Conservation (phyloP, 2,888 invertebrate species). For the Leptopilina myrica region DNA sequence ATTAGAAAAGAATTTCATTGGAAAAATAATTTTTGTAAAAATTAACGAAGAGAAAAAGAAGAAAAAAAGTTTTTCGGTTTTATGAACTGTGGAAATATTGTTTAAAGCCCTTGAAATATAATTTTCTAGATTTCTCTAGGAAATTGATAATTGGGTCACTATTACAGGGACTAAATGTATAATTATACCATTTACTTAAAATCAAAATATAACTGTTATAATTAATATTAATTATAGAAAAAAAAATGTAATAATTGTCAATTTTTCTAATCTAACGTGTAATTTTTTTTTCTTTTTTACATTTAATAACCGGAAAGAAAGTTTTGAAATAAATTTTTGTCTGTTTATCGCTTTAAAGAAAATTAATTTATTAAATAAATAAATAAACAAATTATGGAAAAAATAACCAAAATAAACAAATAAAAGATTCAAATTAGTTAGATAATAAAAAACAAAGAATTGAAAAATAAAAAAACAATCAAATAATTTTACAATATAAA, state of each 20-base stretch:
- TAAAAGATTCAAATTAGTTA: too few relatives aligned
- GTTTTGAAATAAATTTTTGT: too few relatives aligned
- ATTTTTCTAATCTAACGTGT: neutral
- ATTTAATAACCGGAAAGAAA: too few relatives aligned
- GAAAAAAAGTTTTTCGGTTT: neutral
- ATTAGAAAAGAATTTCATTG: too few relatives aligned
- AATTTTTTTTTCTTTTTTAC: too few relatives aligned
- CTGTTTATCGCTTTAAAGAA: too few relatives aligned
- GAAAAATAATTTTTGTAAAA: constrained; percentile 23
- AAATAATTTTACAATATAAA: too few relatives aligned
- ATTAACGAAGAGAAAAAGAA: neutral
- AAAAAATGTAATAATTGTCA: neutral
- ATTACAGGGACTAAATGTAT: constrained; percentile 12
- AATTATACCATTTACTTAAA: constrained; percentile 10
- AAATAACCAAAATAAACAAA: too few relatives aligned
- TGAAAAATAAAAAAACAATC: too few relatives aligned
- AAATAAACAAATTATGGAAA: too few relatives aligned
- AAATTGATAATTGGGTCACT: constrained; percentile 26
- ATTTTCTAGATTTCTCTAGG: constrained; percentile 34
- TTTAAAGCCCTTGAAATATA: constrained; percentile 7
- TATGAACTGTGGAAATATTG: neutral
- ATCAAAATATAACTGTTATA: neutral
- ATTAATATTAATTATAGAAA: neutral
- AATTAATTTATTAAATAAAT: too few relatives aligned
- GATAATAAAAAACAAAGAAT: too few relatives aligned